Evolutionary conservation across 2,888 invertebrate genomes (phyloP), one percentile per base, ranked within the genome.

Genomic region (Frankliniella intonsa): DNA sequence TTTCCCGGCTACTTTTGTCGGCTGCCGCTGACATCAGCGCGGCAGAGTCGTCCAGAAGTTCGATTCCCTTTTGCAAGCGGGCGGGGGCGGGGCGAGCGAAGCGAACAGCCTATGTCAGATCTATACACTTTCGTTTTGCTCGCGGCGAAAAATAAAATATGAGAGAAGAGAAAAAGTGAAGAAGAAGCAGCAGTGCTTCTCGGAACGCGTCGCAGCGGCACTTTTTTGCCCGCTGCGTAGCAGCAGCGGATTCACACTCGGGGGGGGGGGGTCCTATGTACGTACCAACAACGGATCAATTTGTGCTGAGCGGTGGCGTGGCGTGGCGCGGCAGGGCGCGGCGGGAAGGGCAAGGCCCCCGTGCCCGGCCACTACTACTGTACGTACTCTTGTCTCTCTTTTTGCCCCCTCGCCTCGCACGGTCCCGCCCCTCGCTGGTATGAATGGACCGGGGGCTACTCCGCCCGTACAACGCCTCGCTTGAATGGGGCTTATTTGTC

Each of bases 401-500:
- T 14, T 62, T 38, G 38, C 38, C 38, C 38, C 38, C 38, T 5
- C 38, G 3, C 38, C 38, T 5, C 5, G 38, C 38, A 2, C 5
- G 38, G 38, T 2, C 38, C 38, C 38, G 38, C 38, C 38, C 38
- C 38, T 38, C 5, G 62, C n/a, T 17, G 14, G 62, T n/a, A 62
- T 62, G 62, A 62, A 62, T 62, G 62, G 62, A 62, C 62, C 14
- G 62, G 19, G 14, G 62, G 17, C 55, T 55, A 17, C 55, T 55
- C 19, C 62, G 11, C 19, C 62, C 14, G 62, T 17, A n/a, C 62
- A 19, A n/a, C 69, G 22, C 69, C 12, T 22, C 69, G 69, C 25
- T 76, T 76, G 22, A 76, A 76, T 76, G 69, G 69, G 69, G 12
- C 69, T 25, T 76, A 76, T 76, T 76, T 76, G 69, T 22, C 69